These are phyloP conservation scores for Poecilus cupreus DNA, from an alignment of 2,888 invertebrate species.

Conservation along the genomic window DNA sequence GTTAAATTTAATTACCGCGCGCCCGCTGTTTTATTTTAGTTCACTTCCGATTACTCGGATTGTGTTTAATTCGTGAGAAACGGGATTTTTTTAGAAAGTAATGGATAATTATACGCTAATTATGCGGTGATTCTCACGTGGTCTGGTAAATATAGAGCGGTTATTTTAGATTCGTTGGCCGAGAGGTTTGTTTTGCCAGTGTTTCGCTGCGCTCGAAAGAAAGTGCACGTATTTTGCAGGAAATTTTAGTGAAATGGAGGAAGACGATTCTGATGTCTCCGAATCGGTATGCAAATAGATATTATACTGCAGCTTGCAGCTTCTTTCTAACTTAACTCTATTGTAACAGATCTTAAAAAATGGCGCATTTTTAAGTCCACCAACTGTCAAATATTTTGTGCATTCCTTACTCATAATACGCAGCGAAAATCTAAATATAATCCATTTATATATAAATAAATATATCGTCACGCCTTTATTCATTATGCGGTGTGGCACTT, in stretches of 20 bases:
- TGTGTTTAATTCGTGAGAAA: slow-evolving; percentile 6
- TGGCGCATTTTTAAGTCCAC: too few relatives aligned
- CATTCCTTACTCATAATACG: too few relatives aligned
- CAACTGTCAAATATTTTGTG: too few relatives aligned
- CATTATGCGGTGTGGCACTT: too few relatives aligned
- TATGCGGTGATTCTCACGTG: slow-evolving; percentile 43
- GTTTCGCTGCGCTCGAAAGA: background rate
- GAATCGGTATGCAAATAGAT: slow-evolving; percentile 9
- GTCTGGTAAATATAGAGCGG: slow-evolving; percentile 40
- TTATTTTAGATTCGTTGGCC: slow-evolving; percentile 9
- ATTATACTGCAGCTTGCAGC: too few relatives aligned
- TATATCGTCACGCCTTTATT: too few relatives aligned
- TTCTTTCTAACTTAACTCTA: too few relatives aligned
- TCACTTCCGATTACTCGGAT: background rate
- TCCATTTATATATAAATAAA: too few relatives aligned
- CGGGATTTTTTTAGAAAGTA: slow-evolving; percentile 49
- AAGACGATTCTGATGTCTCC: slow-evolving; percentile 31
- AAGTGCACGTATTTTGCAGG: background rate
- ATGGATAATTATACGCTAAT: slow-evolving; percentile 24
- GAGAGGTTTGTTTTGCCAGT: slow-evolving; percentile 17
- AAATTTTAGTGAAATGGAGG: slow-evolving; percentile 23
- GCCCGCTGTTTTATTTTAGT: background rate
- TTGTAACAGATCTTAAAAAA: too few relatives aligned
- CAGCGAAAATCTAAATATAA: too few relatives aligned
- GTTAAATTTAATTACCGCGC: slow-evolving; percentile 3